These are phyloP conservation scores for Seira musarum DNA, from an alignment of 2,888 invertebrate genomes.

Conservation along the genomic window DNA sequence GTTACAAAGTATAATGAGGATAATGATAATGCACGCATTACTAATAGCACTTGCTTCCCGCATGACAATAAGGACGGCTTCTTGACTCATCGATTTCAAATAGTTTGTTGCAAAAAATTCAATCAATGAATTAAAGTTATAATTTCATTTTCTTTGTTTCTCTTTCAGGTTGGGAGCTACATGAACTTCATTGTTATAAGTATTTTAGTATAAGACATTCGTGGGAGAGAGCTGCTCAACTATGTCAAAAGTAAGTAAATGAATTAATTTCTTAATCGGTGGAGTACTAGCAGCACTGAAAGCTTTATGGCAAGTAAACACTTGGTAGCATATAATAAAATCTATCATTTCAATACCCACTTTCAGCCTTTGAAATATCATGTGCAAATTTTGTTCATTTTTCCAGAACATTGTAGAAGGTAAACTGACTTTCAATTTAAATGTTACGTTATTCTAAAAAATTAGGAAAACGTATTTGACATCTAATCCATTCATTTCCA, in stretches of 20 bases:
- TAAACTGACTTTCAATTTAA: conserved; percentile 16
- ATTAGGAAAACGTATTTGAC: no score
- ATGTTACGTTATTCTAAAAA: no score
- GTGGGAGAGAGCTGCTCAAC: conserved; percentile 95
- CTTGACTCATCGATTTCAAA: no score
- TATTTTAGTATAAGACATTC: conserved; percentile 96
- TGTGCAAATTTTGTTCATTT: conserved; percentile 37
- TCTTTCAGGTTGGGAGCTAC: conserved; percentile 91
- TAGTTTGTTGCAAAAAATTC: not conserved
- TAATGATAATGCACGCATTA: no score
- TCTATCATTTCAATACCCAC: no score
- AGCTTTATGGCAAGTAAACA: no score
- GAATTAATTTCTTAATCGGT: conserved; percentile 42
- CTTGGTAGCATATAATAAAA: no score
- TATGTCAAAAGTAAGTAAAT: conserved; percentile 88
- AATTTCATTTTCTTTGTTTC: conserved; percentile 69
- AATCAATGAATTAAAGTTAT: not conserved
- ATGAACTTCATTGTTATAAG: conserved; percentile 94
- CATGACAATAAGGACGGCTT: no score
- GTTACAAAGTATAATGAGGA: not conserved
- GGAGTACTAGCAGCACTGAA: no score
- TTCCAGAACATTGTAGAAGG: conserved; percentile 5
- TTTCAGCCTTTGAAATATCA: no score
- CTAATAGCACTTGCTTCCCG: not conserved
- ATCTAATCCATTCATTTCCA: no score